Conservation (phyloP, 2,888 invertebrate species). For the Linnaemya vulpina region DNA sequence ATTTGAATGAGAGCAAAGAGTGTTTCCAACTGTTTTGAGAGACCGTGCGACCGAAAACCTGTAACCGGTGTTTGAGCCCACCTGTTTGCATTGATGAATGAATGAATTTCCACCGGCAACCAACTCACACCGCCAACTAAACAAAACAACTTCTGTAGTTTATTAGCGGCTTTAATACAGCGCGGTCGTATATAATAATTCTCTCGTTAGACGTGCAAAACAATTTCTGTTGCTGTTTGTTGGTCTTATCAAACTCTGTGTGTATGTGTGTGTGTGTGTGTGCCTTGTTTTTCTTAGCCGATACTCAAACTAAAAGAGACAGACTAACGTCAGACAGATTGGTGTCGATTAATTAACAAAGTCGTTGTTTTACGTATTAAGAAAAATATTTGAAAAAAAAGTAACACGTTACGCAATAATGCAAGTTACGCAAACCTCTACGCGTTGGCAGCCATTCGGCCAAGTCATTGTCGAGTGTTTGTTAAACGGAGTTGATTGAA, state of each 20-base stretch:
- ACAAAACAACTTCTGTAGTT: constrained; percentile 71
- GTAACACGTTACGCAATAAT: constrained; percentile 9
- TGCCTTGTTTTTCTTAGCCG: not conserved
- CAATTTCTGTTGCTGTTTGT: constrained; percentile 19
- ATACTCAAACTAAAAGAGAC: constrained; percentile 12
- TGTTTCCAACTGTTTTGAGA: constrained; percentile 1
- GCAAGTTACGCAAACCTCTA: constrained; percentile 21
- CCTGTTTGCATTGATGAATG: constrained; percentile 60
- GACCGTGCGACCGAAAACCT: constrained; percentile 15
- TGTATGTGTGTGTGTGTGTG: not conserved
- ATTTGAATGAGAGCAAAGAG: constrained; percentile 41
- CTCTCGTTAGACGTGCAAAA: constrained; percentile 42
- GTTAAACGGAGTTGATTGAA: constrained; percentile 39
- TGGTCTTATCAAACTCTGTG: constrained; percentile 14
- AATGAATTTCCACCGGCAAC: constrained; percentile 64
- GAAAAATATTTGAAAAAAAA: not conserved
- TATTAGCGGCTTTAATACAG: constrained; percentile 72
- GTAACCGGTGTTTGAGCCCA: constrained; percentile 68
- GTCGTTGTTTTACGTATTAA: not conserved
- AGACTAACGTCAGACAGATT: constrained; percentile 3
- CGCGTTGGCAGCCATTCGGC: not conserved
- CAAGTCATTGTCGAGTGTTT: constrained; percentile 29
- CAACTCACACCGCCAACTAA: constrained; percentile 68
- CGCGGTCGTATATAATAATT: constrained; percentile 70
- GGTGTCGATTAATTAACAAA: constrained; percentile 14